These are phyloP conservation scores for Bradypodion ventrale DNA, from an alignment of 2,797 vertebrate species.

Conservation along the genomic window DNA sequence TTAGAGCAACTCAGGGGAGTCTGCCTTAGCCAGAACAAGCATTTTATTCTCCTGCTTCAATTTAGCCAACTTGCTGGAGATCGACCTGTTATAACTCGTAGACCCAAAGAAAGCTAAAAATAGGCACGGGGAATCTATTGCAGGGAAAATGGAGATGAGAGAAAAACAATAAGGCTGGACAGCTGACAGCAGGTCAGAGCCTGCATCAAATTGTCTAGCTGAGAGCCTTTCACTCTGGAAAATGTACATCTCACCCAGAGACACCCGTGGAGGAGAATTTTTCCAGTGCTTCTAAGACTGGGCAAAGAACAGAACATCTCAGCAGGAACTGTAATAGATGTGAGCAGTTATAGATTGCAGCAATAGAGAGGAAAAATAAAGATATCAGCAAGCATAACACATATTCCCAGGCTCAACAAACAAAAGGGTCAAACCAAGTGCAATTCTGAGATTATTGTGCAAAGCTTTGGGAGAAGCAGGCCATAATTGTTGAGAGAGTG, in stretches of 20 bases:
- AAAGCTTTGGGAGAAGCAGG: neutral
- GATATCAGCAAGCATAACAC: neutral
- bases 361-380: neutral
- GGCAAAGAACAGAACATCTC: neutral
- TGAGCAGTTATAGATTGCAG: constrained; percentile 5
- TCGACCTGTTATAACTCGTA: neutral
- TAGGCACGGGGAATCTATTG: neutral
- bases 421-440: neutral
- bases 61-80: neutral
- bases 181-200: neutral
- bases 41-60: neutral
- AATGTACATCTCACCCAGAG: neutral
- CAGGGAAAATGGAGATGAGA: neutral
- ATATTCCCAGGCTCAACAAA: neutral
- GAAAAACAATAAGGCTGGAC: neutral
- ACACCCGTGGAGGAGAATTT: neutral
- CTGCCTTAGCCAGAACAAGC: neutral
- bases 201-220: neutral
- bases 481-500: neutral
- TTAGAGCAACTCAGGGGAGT: neutral
- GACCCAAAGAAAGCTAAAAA: neutral
- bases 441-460: neutral
- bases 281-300: neutral
- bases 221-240: constrained; percentile 5
- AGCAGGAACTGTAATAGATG: constrained; percentile 9